phyloP scores from a whole-genome alignment of 1,140 invertebrate genomes.

The Drosophila trapezifrons region DNA sequence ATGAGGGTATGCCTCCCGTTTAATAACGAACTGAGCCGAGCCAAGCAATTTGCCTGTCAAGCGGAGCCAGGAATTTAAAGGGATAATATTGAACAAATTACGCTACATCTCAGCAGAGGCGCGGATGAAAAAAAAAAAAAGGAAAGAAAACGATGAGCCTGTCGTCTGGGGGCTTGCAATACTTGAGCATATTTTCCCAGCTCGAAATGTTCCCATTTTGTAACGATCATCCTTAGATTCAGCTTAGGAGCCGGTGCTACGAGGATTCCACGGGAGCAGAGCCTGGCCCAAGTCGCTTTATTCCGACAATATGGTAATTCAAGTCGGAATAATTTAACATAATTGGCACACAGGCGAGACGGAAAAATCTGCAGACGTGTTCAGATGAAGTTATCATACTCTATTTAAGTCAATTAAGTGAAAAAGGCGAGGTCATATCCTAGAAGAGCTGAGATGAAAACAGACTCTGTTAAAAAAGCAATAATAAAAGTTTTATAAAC shows the following conservation, averaged over 20 bases:
- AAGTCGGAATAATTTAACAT: slow-evolving; percentile 65
- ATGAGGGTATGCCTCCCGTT: slow-evolving; percentile 3
- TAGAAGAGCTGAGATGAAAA: neutral
- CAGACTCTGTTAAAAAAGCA: no score
- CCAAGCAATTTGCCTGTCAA: slow-evolving; percentile 67
- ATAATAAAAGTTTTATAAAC: no score
- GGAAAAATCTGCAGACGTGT: neutral
- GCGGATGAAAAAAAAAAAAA: slow-evolving; percentile 15
- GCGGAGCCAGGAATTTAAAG: slow-evolving; percentile 62
- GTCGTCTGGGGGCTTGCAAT: slow-evolving; percentile 7
- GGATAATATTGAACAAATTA: slow-evolving; percentile 81
- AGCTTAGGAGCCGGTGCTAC: slow-evolving; percentile 10
- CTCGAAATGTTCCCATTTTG: slow-evolving; percentile 31
- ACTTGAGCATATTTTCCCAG: slow-evolving; percentile 35
- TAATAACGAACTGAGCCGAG: slow-evolving; percentile 53
- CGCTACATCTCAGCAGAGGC: slow-evolving; percentile 45
- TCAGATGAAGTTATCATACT: slow-evolving; percentile 29
- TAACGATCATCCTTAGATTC: slow-evolving; percentile 30
- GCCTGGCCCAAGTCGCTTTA: slow-evolving; percentile 30
- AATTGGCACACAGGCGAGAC: slow-evolving; percentile 60
- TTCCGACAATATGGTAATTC: slow-evolving; percentile 77
- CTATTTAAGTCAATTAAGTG: slow-evolving; percentile 8
- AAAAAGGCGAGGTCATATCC: neutral
- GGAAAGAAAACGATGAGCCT: slow-evolving; percentile 18
- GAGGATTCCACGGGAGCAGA: slow-evolving; percentile 11